A percentile compares a stretch with the other conserved stretches of the same genome.
Conservation (phyloP, 2,797 vertebrate genomes). For the Sebastes reedi region DNA sequence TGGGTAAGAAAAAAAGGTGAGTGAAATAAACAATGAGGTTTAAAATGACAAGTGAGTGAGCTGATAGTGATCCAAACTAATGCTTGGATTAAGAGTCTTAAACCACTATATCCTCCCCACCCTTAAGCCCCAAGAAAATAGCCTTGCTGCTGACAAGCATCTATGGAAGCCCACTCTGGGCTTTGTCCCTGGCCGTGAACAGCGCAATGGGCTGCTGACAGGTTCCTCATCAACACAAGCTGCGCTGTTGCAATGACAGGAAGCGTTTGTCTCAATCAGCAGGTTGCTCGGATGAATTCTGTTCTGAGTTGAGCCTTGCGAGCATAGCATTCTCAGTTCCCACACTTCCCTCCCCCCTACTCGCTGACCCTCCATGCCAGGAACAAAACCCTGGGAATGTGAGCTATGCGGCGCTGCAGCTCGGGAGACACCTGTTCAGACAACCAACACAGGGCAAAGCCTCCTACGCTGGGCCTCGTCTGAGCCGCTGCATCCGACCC, state of each 20-base stretch:
- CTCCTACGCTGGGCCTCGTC: conserved; percentile 10
- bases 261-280: conserved; percentile 62
- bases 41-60: conserved; percentile 23
- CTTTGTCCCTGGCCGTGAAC: conserved; percentile 19
- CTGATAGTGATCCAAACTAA: conserved; percentile 54
- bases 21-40: background rate
- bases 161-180: conserved; percentile 22
- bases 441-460: conserved; percentile 23
- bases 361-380: conserved; percentile 42
- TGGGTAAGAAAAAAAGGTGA: background rate
- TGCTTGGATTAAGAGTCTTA: conserved; percentile 59
- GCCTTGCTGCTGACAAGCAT: conserved; percentile 48
- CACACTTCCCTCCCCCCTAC: conserved; percentile 50
- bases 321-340: conserved; percentile 61
- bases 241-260: conserved; percentile 35
- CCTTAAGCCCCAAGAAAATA: conserved; percentile 59
- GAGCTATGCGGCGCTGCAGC: conserved; percentile 59
- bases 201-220: conserved; percentile 30
- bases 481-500: conserved; percentile 29
- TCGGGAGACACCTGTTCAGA: conserved; percentile 71
- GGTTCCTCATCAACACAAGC: conserved; percentile 39
- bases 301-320: conserved; percentile 33
- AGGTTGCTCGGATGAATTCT: conserved; percentile 49
- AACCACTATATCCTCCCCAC: conserved; percentile 52
- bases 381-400: conserved; percentile 77